Base-by-base conservation (phyloP, 2,888 invertebrate species). In the Drosophila stalkeri region DNA sequence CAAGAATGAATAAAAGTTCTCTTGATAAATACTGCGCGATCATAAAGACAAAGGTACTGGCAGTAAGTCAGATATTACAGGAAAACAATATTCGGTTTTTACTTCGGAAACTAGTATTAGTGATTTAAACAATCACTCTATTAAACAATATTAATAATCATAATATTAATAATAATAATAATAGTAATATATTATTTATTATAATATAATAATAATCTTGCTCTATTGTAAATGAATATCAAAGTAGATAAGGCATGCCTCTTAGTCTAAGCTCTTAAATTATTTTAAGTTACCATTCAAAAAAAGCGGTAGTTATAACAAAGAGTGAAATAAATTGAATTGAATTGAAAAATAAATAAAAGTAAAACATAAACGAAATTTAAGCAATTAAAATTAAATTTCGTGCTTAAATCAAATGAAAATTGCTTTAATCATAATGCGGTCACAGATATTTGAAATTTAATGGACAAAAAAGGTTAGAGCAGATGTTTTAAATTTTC, bases 401-500 rank as follows among this genome's bases (percentile, higher is more conserved):
- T 33, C 11, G 44, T 16, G 18, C 16, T 23, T 16, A 18, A 44
- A 44, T 57, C 33, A 12, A 6, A 16, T 43, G 2, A 16, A 31
- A 39, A 31, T 18, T 49, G 8, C 37, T 60, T 27, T 18, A 14
- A 60, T 47, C 14, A 18, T 31, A 31, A 7, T 1, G 16, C 3
- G 9, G 16, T 23, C 37, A 44, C 39, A 39, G 12, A 39, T 11
- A 31, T 31, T 20, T 27, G 0, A 49, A 59, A 39, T 56, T 43
- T 31, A 64, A 59, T n/a, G 35, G 27, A 27, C 27, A 6, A 2
- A 46, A 60, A 65, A 33, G 33, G 33, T 60, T 64, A 31, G 41
- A 59, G 46, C 64, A 74, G 52, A 66, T 73, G 73, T 63, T 63
- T 43, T 51, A 37, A 43, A 23, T 33, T 55, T 49, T 46, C 35